Percentiles rank a stretch among this genome's conserved stretches.
Evolutionary conservation across 2,888 invertebrate genomes (phyloP).

Genomic region (Stomorhina lunata): DNA sequence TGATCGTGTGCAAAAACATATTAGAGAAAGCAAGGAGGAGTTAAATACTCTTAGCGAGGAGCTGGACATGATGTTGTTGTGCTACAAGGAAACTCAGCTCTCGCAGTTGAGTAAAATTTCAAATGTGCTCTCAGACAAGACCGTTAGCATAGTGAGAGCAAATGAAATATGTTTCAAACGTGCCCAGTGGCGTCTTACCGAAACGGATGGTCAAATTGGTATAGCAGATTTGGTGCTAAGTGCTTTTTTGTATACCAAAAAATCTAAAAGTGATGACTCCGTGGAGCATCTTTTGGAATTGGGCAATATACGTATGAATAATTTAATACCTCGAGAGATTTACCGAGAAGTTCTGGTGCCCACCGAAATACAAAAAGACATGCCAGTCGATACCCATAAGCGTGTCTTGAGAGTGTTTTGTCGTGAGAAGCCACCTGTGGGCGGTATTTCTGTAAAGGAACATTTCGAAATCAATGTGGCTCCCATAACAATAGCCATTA

Average conservation of each 20-base stretch:
- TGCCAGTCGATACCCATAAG: slow-evolving; percentile 92
- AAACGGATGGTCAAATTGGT: slow-evolving; percentile 98
- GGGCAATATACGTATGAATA: slow-evolving; percentile 97
- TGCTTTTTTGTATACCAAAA: slow-evolving; percentile 98
- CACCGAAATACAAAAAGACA: slow-evolving; percentile 89
- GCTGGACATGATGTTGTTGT: slow-evolving; percentile 96
- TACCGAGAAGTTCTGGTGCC: slow-evolving; percentile 94
- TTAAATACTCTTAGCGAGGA: slow-evolving; percentile 94
- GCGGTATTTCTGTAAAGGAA: slow-evolving; percentile 99
- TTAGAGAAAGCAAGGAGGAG: slow-evolving; percentile 93
- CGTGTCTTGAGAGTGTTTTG: slow-evolving; percentile 96
- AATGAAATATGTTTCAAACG: slow-evolving; percentile 99
- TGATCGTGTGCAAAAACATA: slow-evolving; percentile 84
- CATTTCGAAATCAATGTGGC: slow-evolving; percentile 99
- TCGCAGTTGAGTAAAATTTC: slow-evolving; percentile 82
- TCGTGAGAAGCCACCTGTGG: slow-evolving; percentile 96
- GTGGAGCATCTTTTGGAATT: slow-evolving; percentile 98
- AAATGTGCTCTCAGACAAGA: slow-evolving; percentile 85
- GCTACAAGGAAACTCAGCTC: slow-evolving; percentile 90
- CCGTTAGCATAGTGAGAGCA: slow-evolving; percentile 88
- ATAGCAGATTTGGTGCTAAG: slow-evolving; percentile 97
- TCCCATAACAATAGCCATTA: slow-evolving; percentile 94
- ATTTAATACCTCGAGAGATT: slow-evolving; percentile 95
- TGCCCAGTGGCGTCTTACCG: slow-evolving; percentile 98
- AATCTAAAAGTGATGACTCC: slow-evolving; percentile 97